Evolutionary conservation across 1,140 invertebrate genomes (phyloP).

Genomic region (Listronotus bonariensis): DNA sequence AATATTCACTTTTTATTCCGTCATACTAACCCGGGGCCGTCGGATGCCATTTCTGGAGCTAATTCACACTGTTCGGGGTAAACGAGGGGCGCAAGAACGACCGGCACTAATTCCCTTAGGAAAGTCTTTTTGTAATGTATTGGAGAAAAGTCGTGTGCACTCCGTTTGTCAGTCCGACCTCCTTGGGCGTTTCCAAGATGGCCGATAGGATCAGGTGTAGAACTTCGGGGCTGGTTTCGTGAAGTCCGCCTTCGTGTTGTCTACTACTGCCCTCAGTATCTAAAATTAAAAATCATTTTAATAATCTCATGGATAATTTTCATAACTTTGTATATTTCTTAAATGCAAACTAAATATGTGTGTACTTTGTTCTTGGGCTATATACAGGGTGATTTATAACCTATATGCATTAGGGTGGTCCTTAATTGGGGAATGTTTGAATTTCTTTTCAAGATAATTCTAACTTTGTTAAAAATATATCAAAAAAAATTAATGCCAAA

Average conservation of each 20-base stretch:
- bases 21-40: slow-evolving; percentile 55
- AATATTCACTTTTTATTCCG: not conserved
- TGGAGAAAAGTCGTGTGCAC: slow-evolving; percentile 80
- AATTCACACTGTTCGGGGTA: slow-evolving; percentile 80
- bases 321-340: too few relatives aligned
- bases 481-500: too few relatives aligned
- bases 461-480: too few relatives aligned
- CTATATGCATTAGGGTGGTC: too few relatives aligned
- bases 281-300: too few relatives aligned
- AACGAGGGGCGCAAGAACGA: slow-evolving; percentile 83
- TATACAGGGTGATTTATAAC: too few relatives aligned
- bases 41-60: slow-evolving; percentile 65
- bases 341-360: too few relatives aligned
- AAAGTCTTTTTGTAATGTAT: slow-evolving; percentile 82
- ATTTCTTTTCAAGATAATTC: too few relatives aligned
- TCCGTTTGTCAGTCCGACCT: slow-evolving; percentile 68
- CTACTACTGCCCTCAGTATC: slow-evolving; percentile 71
- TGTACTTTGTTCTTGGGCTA: too few relatives aligned
- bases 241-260: slow-evolving; percentile 78
- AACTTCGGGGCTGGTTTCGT: slow-evolving; percentile 86
- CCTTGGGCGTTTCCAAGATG: slow-evolving; percentile 62
- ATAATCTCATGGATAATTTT: too few relatives aligned
- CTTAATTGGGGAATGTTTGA: too few relatives aligned
- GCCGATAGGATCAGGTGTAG: slow-evolving; percentile 79
- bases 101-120: slow-evolving; percentile 83